Base-by-base conservation (phyloP, 2,888 invertebrate species). In the Acleris sparsana region DNA sequence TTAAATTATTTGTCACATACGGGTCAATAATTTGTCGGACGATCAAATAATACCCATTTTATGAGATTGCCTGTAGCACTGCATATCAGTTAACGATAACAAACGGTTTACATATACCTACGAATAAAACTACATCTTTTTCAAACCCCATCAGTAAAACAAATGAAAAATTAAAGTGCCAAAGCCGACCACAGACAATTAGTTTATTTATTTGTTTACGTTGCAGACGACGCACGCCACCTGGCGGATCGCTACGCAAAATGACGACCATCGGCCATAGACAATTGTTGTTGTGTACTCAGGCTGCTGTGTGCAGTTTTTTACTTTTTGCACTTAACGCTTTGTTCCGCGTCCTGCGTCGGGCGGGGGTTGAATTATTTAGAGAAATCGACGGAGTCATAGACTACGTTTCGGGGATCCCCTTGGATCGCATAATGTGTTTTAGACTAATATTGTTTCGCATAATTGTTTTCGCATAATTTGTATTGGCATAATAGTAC, bases 201-300 rank as follows among this genome's bases (percentile, higher is more conserved):
- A 78, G 73, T 86, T 84, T 87, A 79, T 85, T 86, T 86, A 80
- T 85, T 83, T 83, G 75, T 69, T 72, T 67, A 66, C 69, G 61
- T 52, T 63, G 61, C 67, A 69, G 73, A 81, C 82, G 83, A 89
- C 89, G 90, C 89, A 89, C 78, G 86, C 83, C 92, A 92, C 84
- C 84, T 87, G 91, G 87, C 72, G 73, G 75, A 83, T 78, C 79
- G 76, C 75, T 81, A 89, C 88, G 89, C 89, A 91, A 89, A 91
- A 90, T 89, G 82, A 91, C 86, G 78, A 90, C 84, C 83, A 85
- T 84, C 74, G 76, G 70, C 72, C 78, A 72, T 74, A 75, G 79
- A 87, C 89, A 85, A 87, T 89, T 89, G 89, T 89, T 89, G 85
- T 88, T 88, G 88, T 88, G 84, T 84, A 78, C 80, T 75, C 77